A percentile compares a stretch with the other conserved stretches of the same genome.
Evolutionary conservation across 2,797 vertebrate genomes (phyloP).

Genomic region (Crossoptilon crossoptilon): DNA sequence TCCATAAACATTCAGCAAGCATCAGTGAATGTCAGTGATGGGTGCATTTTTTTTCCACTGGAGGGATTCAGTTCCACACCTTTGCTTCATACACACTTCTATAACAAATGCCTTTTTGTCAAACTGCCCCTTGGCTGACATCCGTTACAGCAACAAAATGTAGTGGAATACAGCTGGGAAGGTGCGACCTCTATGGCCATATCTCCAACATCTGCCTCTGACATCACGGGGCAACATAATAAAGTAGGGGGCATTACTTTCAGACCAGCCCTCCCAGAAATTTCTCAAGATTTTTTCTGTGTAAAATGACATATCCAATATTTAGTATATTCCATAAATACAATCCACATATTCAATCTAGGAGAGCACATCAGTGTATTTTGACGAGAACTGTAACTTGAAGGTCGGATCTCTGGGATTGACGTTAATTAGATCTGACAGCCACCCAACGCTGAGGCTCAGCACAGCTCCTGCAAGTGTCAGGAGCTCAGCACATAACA

Average conservation of each 20-base stretch:
- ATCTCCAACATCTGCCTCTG: background rate
- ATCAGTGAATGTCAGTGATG: too few relatives aligned
- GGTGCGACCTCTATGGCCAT: too few relatives aligned
- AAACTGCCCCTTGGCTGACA: too few relatives aligned
- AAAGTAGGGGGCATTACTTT: background rate
- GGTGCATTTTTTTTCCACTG: too few relatives aligned
- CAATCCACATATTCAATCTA: background rate
- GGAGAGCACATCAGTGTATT: background rate
- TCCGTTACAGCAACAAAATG: too few relatives aligned
- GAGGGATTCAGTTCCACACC: too few relatives aligned
- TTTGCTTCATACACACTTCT: too few relatives aligned
- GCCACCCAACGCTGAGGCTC: background rate
- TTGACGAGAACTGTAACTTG: background rate
- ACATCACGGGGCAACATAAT: background rate
- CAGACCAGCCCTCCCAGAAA: background rate
- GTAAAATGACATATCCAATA: background rate
- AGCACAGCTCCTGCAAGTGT: background rate
- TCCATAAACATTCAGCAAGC: too few relatives aligned
- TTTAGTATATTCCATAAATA: background rate
- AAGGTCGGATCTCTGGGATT: background rate
- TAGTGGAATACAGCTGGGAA: too few relatives aligned
- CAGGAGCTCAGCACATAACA: constrained; percentile 3
- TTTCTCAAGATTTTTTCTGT: background rate
- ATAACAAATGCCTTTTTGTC: too few relatives aligned
- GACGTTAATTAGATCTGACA: constrained; percentile 45